Evolutionary conservation across 2,797 vertebrate genomes (phyloP), one percentile per base, ranked within the genome.

Genomic region (Tapirus indicus): DNA sequence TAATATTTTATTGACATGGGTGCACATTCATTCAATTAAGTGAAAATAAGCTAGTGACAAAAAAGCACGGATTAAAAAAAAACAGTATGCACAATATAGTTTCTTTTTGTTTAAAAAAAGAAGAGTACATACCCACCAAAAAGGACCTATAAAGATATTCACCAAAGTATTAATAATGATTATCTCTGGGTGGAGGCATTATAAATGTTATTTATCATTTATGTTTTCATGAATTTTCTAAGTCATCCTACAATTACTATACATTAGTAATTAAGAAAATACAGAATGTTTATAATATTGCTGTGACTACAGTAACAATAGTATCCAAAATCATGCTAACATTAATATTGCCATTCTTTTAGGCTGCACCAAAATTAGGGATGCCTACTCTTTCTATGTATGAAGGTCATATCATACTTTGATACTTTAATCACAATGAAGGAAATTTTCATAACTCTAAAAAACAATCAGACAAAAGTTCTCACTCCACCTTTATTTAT

Each of bases 191-290:
- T 75, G 4, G 62, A 96, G 14, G 27, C 38, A 95, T 77, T 77
- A 69, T 52, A 91, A 93, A 84, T 69, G 29, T 69, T 44, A 92
- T 41, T 84, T 92, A 80, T 64, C n/a, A 71, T 85, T 86, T 38
- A 78, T 2, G 16, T 32, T 79, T 91, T 58, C 75, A 35, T 93
- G 14, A 90, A 87, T 71, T 88, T 88, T 84, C 64, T 66, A 91
- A 80, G 74, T 93, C 52, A 47, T 91, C 47, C 58, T 75, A 91
- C 16, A 83, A 35, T 47, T 35, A 69, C 27, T 77, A 72, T 13
- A 4, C 68, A 47, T 21, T 77, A 94, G 74, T 92, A 94, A 91
- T 56, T 85, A 90, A 82, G 75, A 97, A 95, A 95, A 92, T 78
- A 89, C 2, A 89, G 29, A 85, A 94, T 89, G 38, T 54, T 78